Evolutionary conservation across 2,113 vertebrate genomes (phyloP).

Genomic region (Ariopsis seemanni): DNA sequence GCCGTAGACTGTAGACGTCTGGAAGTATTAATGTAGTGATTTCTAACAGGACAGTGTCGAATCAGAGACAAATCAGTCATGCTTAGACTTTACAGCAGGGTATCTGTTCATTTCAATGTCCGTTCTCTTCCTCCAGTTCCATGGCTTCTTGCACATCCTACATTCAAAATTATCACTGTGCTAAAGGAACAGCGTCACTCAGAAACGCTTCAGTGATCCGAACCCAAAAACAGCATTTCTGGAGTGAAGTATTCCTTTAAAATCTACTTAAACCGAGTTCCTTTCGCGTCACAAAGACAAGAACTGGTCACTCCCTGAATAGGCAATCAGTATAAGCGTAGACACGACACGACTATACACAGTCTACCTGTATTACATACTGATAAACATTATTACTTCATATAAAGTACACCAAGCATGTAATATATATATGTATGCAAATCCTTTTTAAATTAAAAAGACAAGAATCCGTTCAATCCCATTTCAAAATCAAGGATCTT

Average conservation of each 20-base stretch:
- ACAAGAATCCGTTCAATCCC: neutral
- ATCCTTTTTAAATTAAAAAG: constrained; percentile 42
- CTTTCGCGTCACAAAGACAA: constrained; percentile 14
- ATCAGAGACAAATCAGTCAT: neutral
- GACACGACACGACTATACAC: constrained; percentile 52
- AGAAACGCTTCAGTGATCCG: neutral
- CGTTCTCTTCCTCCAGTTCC: neutral
- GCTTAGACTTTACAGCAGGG: constrained; percentile 14
- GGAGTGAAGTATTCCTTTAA: neutral
- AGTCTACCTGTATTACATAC: constrained; percentile 63
- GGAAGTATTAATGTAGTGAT: constrained; percentile 22
- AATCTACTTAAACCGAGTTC: neutral
- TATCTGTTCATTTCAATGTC: constrained; percentile 11
- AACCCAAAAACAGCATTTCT: neutral
- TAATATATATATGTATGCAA: constrained; percentile 34
- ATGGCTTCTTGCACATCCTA: constrained; percentile 11
- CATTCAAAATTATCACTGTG: constrained; percentile 24
- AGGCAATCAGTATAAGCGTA: constrained; percentile 31
- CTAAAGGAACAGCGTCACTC: neutral
- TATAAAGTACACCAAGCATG: constrained; percentile 69
- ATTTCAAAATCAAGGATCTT: neutral
- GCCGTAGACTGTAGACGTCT: neutral
- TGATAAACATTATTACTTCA: constrained; percentile 63
- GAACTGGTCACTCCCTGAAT: constrained; percentile 26
- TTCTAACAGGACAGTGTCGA: constrained; percentile 30